phyloP scores from a whole-genome alignment of 2,888 invertebrate genomes.

The Belgica antarctica region DNA sequence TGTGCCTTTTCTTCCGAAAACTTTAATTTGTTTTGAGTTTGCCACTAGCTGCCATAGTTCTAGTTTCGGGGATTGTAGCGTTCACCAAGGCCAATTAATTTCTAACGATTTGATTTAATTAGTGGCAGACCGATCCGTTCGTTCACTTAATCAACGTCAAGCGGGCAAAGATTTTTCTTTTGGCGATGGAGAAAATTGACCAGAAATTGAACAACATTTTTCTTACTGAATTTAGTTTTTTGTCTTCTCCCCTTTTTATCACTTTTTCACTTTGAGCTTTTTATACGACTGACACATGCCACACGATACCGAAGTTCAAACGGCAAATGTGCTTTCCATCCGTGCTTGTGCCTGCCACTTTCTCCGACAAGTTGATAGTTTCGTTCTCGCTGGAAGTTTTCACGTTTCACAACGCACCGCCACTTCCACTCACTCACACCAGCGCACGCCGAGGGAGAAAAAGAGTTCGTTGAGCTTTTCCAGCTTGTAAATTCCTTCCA shows the following conservation, averaged over 20 bases:
- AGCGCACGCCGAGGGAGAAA: too few species aligned
- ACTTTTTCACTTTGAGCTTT: constrained; percentile 4
- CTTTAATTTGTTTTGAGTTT: too few species aligned
- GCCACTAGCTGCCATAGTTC: too few species aligned
- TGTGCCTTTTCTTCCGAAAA: too few species aligned
- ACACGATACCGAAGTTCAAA: constrained; percentile 33
- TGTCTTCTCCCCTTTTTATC: not conserved
- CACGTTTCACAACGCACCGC: not conserved
- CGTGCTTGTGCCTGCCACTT: not conserved
- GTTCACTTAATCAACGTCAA: not conserved
- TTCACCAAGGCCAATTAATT: constrained; percentile 36
- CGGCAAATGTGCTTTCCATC: constrained; percentile 37
- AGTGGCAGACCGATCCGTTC: constrained; percentile 8
- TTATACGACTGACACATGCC: constrained; percentile 32
- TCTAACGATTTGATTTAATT: constrained; percentile 29
- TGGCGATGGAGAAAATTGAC: constrained; percentile 15
- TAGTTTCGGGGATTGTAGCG: too few species aligned
- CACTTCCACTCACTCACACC: constrained; percentile 12
- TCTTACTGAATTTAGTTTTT: constrained; percentile 3
- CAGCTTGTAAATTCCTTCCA: constrained; percentile 6
- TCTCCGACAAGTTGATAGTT: constrained; percentile 33
- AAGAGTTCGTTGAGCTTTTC: constrained; percentile 42
- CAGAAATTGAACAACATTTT: constrained; percentile 17
- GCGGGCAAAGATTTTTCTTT: not conserved
- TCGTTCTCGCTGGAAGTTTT: not conserved